Evolutionary conservation across 2,888 invertebrate genomes (phyloP).

Genomic region (Pristionchus mayeri): DNA sequence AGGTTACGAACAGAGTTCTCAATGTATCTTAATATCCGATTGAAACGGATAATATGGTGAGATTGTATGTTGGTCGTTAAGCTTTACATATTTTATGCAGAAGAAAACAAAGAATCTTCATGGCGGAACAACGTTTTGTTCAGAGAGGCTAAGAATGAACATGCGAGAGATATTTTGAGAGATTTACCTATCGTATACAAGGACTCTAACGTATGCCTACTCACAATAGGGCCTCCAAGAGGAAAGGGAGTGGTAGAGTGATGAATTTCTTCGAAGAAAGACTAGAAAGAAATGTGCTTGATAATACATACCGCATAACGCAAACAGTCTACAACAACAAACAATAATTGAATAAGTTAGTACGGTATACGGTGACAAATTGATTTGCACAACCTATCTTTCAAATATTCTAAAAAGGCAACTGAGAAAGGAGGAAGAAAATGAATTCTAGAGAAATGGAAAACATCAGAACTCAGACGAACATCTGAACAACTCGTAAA

Average conservation of each 20-base stretch:
- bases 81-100: conserved; percentile 16
- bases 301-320: conserved; percentile 42
- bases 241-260: background rate
- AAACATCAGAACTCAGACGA: conserved; percentile 10
- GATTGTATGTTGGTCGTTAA: background rate
- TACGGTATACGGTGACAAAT: conserved; percentile 8
- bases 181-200: conserved; percentile 9
- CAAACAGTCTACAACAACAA: conserved; percentile 46
- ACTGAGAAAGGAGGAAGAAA: background rate
- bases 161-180: background rate
- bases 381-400: conserved; percentile 15
- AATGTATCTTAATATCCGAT: too few relatives aligned
- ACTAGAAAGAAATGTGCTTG: conserved; percentile 6
- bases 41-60: too few relatives aligned
- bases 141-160: background rate
- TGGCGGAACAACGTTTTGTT: background rate
- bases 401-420: conserved; percentile 37
- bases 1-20: too few relatives aligned
- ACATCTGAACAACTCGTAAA: conserved; percentile 27
- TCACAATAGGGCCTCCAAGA: background rate
- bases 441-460: background rate
- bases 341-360: conserved; percentile 48
- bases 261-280: background rate
- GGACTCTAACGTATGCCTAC: background rate
- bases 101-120: background rate